Conservation (phyloP, 2,113 vertebrate species). For the Dermatemys mawii region DNA sequence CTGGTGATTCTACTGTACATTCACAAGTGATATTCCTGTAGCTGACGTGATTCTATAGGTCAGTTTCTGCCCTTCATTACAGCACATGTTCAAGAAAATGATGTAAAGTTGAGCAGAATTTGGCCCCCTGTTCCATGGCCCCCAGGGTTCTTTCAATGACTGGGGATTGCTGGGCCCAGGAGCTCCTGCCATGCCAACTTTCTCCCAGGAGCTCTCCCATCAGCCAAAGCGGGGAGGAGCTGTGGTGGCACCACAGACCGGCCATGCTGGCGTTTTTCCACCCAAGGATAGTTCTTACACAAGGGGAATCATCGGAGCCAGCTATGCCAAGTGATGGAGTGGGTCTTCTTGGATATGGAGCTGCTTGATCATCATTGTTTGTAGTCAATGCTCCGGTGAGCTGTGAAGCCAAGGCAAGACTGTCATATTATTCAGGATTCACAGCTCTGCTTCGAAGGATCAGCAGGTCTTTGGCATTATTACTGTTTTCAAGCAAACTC, state of each 20-base stretch:
- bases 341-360: background rate
- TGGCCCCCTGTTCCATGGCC: background rate
- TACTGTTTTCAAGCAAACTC: too few species aligned
- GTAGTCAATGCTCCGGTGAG: too few species aligned
- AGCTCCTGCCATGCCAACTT: background rate
- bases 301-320: background rate
- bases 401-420: too few species aligned
- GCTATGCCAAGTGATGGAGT: background rate
- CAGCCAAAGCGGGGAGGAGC: too few species aligned
- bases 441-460: too few species aligned
- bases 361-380: background rate
- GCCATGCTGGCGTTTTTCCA: background rate
- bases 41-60: too few species aligned
- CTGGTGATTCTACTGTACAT: background rate
- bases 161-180: background rate
- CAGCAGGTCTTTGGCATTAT: too few species aligned
- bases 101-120: background rate
- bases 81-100: too few species aligned
- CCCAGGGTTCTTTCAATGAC: background rate
- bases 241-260: background rate
- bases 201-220: background rate
- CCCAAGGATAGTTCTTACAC: background rate
- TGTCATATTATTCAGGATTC: too few species aligned
- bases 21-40: background rate
- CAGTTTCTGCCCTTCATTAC: too few species aligned